Percentiles rank a stretch among this genome's conserved stretches.
Conservation (phyloP, 1,140 invertebrate species). For the Diorhabda sublineata region DNA sequence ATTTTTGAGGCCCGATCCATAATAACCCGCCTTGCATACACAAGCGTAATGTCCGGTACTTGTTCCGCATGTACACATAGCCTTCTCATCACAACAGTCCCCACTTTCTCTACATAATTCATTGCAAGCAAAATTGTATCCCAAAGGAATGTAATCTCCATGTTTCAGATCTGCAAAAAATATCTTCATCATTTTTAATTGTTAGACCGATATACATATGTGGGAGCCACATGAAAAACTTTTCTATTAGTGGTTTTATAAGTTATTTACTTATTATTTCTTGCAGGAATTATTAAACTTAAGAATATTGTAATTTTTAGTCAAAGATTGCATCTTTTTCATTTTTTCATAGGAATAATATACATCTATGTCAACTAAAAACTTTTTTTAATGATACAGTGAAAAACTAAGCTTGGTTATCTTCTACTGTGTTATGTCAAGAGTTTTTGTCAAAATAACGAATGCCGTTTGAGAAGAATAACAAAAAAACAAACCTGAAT, state of each 20-base stretch:
- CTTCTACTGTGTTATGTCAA: too few relatives aligned
- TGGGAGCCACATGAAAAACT: slow-evolving; percentile 5
- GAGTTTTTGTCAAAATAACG: too few relatives aligned
- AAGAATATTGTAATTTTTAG: too few relatives aligned
- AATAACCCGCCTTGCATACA: slow-evolving; percentile 61
- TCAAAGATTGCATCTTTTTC: too few relatives aligned
- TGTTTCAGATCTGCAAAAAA: slow-evolving; percentile 57
- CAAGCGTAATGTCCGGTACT: slow-evolving; percentile 66
- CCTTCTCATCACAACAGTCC: slow-evolving; percentile 55
- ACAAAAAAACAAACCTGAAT: slow-evolving; percentile 54
- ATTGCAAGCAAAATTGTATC: slow-evolving; percentile 52
- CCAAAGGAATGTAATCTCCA: slow-evolving; percentile 55
- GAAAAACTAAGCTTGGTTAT: too few relatives aligned
- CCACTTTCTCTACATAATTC: slow-evolving; percentile 51
- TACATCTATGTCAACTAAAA: too few relatives aligned
- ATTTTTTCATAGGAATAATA: too few relatives aligned
- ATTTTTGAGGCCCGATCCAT: slow-evolving; percentile 59
- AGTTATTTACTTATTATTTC: too few relatives aligned
- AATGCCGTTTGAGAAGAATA: too few relatives aligned
- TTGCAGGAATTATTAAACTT: too few relatives aligned
- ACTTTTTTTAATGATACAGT: too few relatives aligned
- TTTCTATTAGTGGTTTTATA: background rate
- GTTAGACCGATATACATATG: background rate
- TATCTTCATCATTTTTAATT: too few relatives aligned
- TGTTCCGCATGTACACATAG: slow-evolving; percentile 63